Conservation (phyloP, 23 tunicate genomes). For the Corella eumyota region DNA sequence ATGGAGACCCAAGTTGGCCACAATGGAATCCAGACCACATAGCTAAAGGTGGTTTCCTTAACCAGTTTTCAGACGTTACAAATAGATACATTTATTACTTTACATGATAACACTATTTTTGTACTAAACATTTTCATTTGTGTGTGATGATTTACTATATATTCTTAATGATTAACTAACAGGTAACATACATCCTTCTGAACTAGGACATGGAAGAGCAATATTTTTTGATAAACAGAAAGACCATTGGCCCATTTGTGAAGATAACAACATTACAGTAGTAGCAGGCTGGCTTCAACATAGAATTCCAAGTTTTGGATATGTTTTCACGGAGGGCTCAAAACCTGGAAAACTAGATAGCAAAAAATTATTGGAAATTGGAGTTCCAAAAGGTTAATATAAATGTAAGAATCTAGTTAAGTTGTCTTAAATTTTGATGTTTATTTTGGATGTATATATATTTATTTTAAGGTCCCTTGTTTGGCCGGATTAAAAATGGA, state of each 20-base stretch:
- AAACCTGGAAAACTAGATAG: constrained; percentile 63
- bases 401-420: too few species aligned
- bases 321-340: constrained; percentile 53
- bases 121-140: not conserved
- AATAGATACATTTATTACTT: not conserved
- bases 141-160: too few species aligned
- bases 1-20: constrained; percentile 47
- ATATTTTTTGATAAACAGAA: constrained; percentile 39
- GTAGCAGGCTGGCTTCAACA: constrained; percentile 68
- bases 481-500: constrained; percentile 71
- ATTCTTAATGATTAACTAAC: too few species aligned
- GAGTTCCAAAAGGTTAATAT: constrained; percentile 79
- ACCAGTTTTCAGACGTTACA: not conserved
- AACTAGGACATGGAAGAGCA: constrained; percentile 53
- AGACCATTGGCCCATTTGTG: constrained; percentile 40
- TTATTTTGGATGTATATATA: not conserved
- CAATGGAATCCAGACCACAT: constrained; percentile 63
- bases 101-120: not conserved
- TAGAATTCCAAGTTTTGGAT: constrained; percentile 85
- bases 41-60: constrained; percentile 25
- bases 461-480: constrained; percentile 38
- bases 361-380: constrained; percentile 41
- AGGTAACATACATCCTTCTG: constrained; percentile 40
- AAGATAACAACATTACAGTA: constrained; percentile 24
- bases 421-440: too few species aligned